These are phyloP conservation scores for Suricata suricatta DNA, from an alignment of 2,113 vertebrate genomes.

Conservation along the genomic window DNA sequence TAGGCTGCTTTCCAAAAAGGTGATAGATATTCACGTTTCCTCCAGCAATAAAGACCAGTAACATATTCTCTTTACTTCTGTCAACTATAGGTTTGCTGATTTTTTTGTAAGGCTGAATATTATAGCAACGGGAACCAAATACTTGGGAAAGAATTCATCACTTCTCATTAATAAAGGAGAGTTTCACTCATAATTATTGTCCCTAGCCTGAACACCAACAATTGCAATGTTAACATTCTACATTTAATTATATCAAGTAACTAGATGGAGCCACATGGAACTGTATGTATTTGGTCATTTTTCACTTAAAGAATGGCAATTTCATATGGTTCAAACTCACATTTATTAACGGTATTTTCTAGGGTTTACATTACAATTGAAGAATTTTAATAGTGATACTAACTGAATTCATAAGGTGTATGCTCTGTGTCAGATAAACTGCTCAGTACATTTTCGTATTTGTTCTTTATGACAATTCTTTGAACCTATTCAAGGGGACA, in stretches of 20 bases:
- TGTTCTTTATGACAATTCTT: background rate
- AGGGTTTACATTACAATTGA: background rate
- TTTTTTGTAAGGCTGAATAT: background rate
- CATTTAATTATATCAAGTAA: background rate
- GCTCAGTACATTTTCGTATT: background rate
- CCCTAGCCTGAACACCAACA: background rate
- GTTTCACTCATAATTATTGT: background rate
- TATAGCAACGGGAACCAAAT: background rate
- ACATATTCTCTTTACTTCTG: background rate
- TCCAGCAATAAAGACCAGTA: background rate
- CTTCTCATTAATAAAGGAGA: background rate
- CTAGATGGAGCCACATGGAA: background rate
- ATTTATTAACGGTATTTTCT: background rate
- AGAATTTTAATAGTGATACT: background rate
- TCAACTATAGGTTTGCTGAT: background rate
- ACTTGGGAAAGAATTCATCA: background rate
- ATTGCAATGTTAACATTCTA: background rate
- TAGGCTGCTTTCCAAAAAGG: background rate
- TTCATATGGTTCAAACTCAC: background rate
- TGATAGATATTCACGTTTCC: background rate
- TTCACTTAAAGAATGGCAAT: background rate
- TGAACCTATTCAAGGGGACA: background rate
- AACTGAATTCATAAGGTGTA: background rate
- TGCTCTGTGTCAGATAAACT: background rate
- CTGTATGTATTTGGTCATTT: background rate